Evolutionary conservation across 2,888 invertebrate genomes (phyloP), one percentile per base, ranked within the genome.

Genomic region (Mesorhabditis belari): DNA sequence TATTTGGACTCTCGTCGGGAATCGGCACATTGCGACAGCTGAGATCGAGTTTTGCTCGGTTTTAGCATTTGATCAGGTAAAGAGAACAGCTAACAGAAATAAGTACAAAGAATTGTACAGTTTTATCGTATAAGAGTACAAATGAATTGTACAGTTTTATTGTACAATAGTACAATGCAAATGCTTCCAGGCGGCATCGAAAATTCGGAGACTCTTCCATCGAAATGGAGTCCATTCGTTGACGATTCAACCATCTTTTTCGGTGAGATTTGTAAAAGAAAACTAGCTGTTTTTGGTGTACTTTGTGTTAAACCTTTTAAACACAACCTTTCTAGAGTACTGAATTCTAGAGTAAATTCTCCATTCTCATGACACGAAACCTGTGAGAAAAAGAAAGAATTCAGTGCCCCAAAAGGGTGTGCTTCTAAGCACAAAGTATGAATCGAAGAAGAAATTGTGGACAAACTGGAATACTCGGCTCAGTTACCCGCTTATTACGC

Each of bases 161-260:
- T 74, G 80, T 84, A 17, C 77, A 80, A 17, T 83, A 82, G 69
- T 76, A 76, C 29, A 81, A 81, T 63, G 73, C 83, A 5, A 66
- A 64, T 5, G 82, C 83, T 55, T 85, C 83, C 63, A 70, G 5
- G 77, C 84, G 3, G 82, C 83, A 0, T 77, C 76, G 49, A 73
- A 80, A 54, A 80, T 85, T 21, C 83, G 84, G 57, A 71, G 75
- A 25, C 70, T 84, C 56, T 84, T 85, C 76, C 85, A 85, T 71
- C 77, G 82, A 53, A 80, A 82, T 65, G 83, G 83, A 26, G 84
- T 85, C 61, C 85, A 85, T 74, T 84, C 84, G 56, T 82, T 83
- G 6, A 85, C 85, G 2, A 83, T 85, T 57, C 84, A 85, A 63
- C 84, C 84, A 23, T 83, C 83, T 57, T 83, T 83, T 51, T 50